Conservation (phyloP, 2,797 vertebrate genomes). For the Paedocypris micromegethes region DNA sequence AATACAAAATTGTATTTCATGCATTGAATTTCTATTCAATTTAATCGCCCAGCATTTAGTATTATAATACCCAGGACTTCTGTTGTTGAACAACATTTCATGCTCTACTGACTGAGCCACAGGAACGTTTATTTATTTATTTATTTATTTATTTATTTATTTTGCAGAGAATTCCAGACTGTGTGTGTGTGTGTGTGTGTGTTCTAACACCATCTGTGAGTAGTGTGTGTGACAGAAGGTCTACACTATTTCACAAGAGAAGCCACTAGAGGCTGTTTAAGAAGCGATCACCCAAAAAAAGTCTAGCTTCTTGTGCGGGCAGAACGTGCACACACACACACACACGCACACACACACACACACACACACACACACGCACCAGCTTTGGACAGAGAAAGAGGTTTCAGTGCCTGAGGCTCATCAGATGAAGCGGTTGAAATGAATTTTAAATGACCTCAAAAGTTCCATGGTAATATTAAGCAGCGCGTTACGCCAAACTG, state of each 20-base stretch:
- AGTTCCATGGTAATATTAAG: slow-evolving; percentile 4
- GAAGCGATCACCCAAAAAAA: background rate
- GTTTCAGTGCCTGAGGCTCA: background rate
- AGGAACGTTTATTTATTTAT: no score
- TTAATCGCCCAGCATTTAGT: no score
- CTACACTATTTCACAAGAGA: background rate
- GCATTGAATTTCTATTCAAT: no score
- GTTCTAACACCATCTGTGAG: slow-evolving; percentile 8
- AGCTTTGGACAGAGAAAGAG: background rate
- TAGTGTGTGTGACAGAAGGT: background rate
- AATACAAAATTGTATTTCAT: no score
- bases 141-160: background rate
- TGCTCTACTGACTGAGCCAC: no score
- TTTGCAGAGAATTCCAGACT: background rate
- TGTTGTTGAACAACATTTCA: no score
- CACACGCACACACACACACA: background rate
- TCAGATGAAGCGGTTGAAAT: slow-evolving; percentile 3
- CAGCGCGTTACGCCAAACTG: background rate
- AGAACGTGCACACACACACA: background rate
- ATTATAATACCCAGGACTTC: no score
- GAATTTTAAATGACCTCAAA: slow-evolving; percentile 4
- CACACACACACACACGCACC: background rate
- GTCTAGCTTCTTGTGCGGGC: background rate
- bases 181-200: background rate
- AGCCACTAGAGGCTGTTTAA: background rate